Evolutionary conservation across 2,113 vertebrate genomes (phyloP).

Genomic region (Sardina pilchardus): DNA sequence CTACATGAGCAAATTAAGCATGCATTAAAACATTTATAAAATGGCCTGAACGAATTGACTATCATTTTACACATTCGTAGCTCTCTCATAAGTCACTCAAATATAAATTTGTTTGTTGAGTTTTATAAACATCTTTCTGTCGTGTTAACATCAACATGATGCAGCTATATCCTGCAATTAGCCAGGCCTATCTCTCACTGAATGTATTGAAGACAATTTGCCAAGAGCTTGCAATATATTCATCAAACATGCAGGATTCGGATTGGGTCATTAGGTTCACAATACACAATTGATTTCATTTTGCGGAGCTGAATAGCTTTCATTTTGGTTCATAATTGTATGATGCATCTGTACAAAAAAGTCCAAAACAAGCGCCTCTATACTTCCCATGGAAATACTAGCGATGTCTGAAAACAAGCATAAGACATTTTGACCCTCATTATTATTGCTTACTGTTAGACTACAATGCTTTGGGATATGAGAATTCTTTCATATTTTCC

Average conservation of each 20-base stretch:
- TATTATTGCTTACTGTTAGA: slow-evolving; percentile 15
- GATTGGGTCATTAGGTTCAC: background rate
- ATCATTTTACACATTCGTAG: background rate
- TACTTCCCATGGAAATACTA: too few species aligned
- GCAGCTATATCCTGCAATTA: background rate
- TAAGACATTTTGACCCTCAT: slow-evolving; percentile 9
- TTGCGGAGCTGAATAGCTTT: background rate
- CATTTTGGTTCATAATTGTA: background rate
- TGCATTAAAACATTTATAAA: background rate
- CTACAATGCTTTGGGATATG: slow-evolving; percentile 17
- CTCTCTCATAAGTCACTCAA: background rate
- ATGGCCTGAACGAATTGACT: background rate
- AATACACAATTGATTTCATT: background rate
- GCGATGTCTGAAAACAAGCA: background rate
- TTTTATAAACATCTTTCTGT: too few species aligned
- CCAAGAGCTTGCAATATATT: background rate
- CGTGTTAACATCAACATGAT: background rate
- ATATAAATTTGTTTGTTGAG: background rate
- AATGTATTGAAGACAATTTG: background rate
- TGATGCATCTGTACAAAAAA: background rate
- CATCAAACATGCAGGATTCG: background rate
- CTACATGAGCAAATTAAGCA: background rate
- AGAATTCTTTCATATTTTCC: slow-evolving; percentile 5
- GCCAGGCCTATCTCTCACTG: background rate
- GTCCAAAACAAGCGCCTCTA: background rate